Base-by-base conservation (phyloP, 2,797 vertebrate species). In the Karalla daura region DNA sequence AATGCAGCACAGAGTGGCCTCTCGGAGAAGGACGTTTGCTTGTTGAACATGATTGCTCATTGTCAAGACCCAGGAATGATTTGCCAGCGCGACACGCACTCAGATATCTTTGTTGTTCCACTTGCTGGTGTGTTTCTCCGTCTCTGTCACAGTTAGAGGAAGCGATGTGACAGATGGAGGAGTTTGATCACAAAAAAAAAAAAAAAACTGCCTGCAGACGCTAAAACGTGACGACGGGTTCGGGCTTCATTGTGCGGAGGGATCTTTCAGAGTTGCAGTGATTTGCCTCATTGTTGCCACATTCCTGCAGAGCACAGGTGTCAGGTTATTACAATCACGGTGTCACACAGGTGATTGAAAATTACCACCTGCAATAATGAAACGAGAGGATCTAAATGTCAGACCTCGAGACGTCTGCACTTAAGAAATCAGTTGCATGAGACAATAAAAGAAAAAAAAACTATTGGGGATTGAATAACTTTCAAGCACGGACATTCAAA, bases 321-420 rank as follows among this genome's bases (percentile, higher is more conserved):
- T 55, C 54, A 37, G 54, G 50, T 67, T 25, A 61, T 55, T 37
- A 68, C 59, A 47, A n/a, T 52, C 23, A 41, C 14, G 3, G 37
- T 37, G 46, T 25, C 13, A 3, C 55, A 60, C 54, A 52, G 56
- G 35, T 37, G 30, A 49, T 56, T 36, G 12, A 62, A 44, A 65
- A 71, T 74, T 32, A 55, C 52, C 25, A 30, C 43, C 32, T 11
- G 43, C 40, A 39, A 36, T 51, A 27, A 62, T 17, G 25, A 27
- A 30, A 54, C 39, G 32, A 40, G 20, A n/a, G 13, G 30, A 50
- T 15, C 21, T 13, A 60, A 56, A 63, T 50, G 28, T 58, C 49
- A 74, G 40, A 43, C n/a, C n/a, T n/a, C n/a, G n/a, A n/a, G n/a
- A n/a, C n/a, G n/a, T n/a, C n/a, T n/a, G n/a, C n/a, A n/a, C n/a